A percentile compares a stretch with the other conserved stretches of the same genome.
These are phyloP conservation scores for Rhabdomys dilectus DNA, from an alignment of 2,113 vertebrate species.

Conservation along the genomic window DNA sequence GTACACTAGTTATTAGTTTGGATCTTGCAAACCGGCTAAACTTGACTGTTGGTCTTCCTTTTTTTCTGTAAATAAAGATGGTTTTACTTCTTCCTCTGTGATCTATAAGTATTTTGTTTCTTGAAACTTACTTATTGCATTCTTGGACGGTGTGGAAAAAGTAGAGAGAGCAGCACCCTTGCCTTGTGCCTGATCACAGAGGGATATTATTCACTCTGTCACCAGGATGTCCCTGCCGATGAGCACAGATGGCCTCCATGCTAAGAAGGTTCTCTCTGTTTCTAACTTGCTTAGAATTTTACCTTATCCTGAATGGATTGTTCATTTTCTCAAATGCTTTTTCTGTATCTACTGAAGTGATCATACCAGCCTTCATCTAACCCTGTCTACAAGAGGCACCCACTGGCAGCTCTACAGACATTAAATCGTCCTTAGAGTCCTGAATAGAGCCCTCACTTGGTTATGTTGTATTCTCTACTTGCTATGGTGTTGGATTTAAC, in stretches of 20 bases:
- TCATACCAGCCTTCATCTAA: not conserved
- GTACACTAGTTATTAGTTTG: not conserved
- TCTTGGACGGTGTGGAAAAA: not conserved
- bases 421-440: not conserved
- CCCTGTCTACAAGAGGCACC: constrained; percentile 11
- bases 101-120: not conserved
- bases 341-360: not conserved
- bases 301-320: not conserved
- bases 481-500: not conserved
- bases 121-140: not conserved
- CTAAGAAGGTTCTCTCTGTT: not conserved
- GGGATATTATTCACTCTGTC: not conserved
- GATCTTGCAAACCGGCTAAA: not conserved
- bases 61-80: not conserved
- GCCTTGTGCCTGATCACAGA: not conserved
- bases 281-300: not conserved
- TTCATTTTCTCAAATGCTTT: not conserved
- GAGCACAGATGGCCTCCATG: not conserved
- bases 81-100: constrained; percentile 48
- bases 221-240: not conserved
- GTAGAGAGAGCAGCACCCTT: not conserved
- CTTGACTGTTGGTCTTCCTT: not conserved
- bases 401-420: not conserved
- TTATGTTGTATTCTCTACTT: not conserved
- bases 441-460: not conserved